phyloP scores from a whole-genome alignment of 2,888 invertebrate genomes.

The Lasioglossum zephyrum region DNA sequence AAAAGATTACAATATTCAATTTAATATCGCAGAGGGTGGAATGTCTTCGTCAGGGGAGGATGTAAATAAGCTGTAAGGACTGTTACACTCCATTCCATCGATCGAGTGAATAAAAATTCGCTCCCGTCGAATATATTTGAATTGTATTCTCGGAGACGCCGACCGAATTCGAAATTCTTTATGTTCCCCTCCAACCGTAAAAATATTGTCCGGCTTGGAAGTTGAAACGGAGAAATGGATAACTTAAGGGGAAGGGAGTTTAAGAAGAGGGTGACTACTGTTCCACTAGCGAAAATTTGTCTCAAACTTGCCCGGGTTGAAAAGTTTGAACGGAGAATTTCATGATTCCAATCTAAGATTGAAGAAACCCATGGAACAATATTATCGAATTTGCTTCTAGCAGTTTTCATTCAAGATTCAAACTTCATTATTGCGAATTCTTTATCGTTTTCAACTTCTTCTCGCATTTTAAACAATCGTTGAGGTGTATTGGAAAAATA shows the following conservation, averaged over 20 bases:
- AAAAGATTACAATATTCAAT: background rate
- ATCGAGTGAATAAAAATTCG: constrained; percentile 13
- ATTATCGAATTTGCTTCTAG: background rate
- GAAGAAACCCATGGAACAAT: background rate
- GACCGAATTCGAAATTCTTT: constrained; percentile 12
- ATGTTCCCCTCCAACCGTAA: background rate
- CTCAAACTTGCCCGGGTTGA: background rate
- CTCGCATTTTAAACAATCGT: background rate
- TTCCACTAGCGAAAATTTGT: constrained; percentile 12
- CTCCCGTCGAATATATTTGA: background rate
- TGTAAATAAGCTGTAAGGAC: background rate
- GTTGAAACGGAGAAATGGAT: background rate
- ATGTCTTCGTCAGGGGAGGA: too few relatives aligned
- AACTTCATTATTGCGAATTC: background rate
- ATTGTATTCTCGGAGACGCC: constrained; percentile 2
- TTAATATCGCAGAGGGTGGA: background rate
- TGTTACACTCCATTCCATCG: background rate
- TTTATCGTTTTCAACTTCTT: background rate
- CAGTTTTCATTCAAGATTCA: background rate
- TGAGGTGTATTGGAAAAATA: background rate
- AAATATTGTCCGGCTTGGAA: background rate
- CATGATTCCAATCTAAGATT: background rate
- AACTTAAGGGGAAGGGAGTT: background rate
- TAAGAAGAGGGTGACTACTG: constrained; percentile 2
- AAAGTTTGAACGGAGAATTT: background rate